Base-by-base conservation (phyloP, 2,888 invertebrate species). In the Colostygia pectinataria region DNA sequence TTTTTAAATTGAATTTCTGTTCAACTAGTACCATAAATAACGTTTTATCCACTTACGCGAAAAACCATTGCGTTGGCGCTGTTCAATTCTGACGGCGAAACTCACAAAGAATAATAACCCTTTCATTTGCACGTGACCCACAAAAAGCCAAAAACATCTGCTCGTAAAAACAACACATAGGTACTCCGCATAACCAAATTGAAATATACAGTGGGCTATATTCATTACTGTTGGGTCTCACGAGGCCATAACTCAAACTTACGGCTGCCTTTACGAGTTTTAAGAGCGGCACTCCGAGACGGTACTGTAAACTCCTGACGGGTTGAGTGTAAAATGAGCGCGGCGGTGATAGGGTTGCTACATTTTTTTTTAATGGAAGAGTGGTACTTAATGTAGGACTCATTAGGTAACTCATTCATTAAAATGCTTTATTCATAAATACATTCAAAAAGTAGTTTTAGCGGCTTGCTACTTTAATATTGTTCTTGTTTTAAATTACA, bases 191-290 rank as follows among this genome's bases (percentile, higher is more conserved):
- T 51, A 45, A 53, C 74, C 73, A 86, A 87, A 87, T 87, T 86
- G 86, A 86, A 83, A 87, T 86, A 87, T 87, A 87, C 83, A 75
- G 82, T 59, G 69, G 64, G 74, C 80, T 79, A 83, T 85, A 83
- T 85, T 86, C 87, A 86, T 87, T 87, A 87, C 74, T 46, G 64
- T 55, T 66, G 66, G 66, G 71, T 73, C 74, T 71, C 76, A 65
- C 68, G 69, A 65, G 73, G 65, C 64, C 57, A 75, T 85, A 83
- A 83, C 78, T 86, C 83, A 83, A 82, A 83, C 77, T 84, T 84
- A 83, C 80, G 81, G 77, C 70, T 65, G 73, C 79, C 79, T 82
- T 84, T 80, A 80, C 80, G 81, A 79, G 78, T 78, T 82, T 80
- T 80, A 80, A 83, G 81, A 83, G 83, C 72, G 59, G 67, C 67